phyloP scores from a whole-genome alignment of 2,888 invertebrate species.

The Philopedon plagiatum region DNA sequence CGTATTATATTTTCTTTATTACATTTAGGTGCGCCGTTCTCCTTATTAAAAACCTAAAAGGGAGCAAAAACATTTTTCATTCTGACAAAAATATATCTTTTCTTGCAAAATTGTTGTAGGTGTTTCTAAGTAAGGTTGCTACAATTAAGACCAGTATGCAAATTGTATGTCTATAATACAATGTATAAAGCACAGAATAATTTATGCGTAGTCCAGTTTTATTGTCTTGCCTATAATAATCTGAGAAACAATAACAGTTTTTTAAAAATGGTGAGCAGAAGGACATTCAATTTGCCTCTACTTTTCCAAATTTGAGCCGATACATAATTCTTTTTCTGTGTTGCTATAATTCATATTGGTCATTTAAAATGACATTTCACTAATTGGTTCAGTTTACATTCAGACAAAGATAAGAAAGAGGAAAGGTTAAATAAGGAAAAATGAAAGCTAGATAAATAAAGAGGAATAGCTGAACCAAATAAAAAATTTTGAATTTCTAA shows the following conservation, averaged over 20 bases:
- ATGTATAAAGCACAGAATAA: conserved; percentile 1
- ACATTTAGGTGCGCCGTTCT: conserved; percentile 1
- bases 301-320: background rate
- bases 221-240: conserved; percentile 35
- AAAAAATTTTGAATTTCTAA: too few relatives aligned
- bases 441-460: too few relatives aligned
- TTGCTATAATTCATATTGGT: too few relatives aligned
- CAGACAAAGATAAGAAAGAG: too few relatives aligned
- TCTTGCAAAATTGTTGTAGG: conserved; percentile 18
- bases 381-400: too few relatives aligned
- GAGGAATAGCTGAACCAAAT: too few relatives aligned
- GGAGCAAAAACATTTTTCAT: conserved; percentile 18
- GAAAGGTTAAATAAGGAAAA: too few relatives aligned
- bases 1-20: conserved; percentile 1
- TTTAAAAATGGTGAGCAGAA: background rate
- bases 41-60: conserved; percentile 1
- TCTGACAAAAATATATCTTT: background rate
- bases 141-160: conserved; percentile 24
- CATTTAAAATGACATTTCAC: too few relatives aligned
- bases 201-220: conserved; percentile 16
- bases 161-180: conserved; percentile 16
- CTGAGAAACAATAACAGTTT: conserved; percentile 7
- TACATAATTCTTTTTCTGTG: too few relatives aligned
- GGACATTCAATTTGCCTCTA: conserved; percentile 1
- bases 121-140: conserved; percentile 23